Evolutionary conservation across 2,888 invertebrate species (phyloP).

Genomic region (Leucoma salicis): DNA sequence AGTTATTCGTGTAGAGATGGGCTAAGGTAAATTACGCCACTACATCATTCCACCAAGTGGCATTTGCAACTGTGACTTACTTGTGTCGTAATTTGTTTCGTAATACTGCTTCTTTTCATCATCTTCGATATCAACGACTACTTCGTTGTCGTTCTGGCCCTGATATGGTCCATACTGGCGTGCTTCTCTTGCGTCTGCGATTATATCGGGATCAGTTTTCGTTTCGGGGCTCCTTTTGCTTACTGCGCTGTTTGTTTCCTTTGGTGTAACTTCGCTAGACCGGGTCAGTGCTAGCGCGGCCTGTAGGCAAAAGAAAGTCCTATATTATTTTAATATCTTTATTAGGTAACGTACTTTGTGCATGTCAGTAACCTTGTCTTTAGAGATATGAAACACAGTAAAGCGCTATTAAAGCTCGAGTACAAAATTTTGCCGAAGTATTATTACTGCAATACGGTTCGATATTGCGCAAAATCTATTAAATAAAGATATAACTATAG

Average conservation of each 20-base stretch:
- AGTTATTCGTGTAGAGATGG: too few relatives aligned
- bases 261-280: slow-evolving; percentile 55
- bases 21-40: too few relatives aligned
- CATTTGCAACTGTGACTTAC: slow-evolving; percentile 84
- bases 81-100: slow-evolving; percentile 88
- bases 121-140: slow-evolving; percentile 88
- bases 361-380: too few relatives aligned
- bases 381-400: too few relatives aligned
- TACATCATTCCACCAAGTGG: too few relatives aligned
- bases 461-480: too few relatives aligned
- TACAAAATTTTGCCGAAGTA: too few relatives aligned
- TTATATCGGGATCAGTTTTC: slow-evolving; percentile 34
- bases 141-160: slow-evolving; percentile 75
- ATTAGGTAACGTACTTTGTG: neutral
- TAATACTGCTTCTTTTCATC: slow-evolving; percentile 88
- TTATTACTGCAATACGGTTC: too few relatives aligned
- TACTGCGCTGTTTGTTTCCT: slow-evolving; percentile 18
- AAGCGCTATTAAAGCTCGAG: too few relatives aligned
- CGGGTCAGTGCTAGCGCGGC: slow-evolving; percentile 59
- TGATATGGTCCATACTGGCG: slow-evolving; percentile 47
- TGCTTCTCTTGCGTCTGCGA: slow-evolving; percentile 40
- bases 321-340: too few relatives aligned
- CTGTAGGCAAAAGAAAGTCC: slow-evolving; percentile 50
- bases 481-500: too few relatives aligned
- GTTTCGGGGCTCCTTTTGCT: neutral